Evolutionary conservation across 92 coral and sea anemone genomes (phyloP).

Genomic region (Hydrozoanthus gracilis): DNA sequence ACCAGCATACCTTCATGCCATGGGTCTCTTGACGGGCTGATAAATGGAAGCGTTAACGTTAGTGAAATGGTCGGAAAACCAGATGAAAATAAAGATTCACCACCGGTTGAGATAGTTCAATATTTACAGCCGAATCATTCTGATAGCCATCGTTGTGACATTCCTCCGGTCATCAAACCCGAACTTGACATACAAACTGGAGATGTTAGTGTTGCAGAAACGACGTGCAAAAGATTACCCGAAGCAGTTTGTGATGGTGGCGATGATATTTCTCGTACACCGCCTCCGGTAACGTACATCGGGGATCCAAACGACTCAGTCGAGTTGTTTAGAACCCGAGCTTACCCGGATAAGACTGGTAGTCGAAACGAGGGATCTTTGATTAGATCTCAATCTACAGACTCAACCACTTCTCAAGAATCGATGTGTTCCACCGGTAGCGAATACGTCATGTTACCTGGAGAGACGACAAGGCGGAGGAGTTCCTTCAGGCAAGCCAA

Average conservation of each 20-base stretch:
- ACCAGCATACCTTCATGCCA: not conserved
- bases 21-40: not conserved
- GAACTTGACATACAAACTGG: not conserved
- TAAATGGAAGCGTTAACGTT: not conserved
- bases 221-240: not conserved
- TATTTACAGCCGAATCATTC: not conserved
- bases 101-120: constrained; percentile 32
- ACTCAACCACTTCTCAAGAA: constrained; percentile 53
- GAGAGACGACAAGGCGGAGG: constrained; percentile 59
- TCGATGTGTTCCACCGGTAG: constrained; percentile 48
- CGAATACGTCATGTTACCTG: constrained; percentile 72
- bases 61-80: not conserved
- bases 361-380: not conserved
- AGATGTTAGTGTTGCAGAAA: not conserved
- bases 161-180: not conserved
- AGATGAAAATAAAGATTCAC: not conserved
- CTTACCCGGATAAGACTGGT: not conserved
- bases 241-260: constrained; percentile 3
- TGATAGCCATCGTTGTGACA: not conserved
- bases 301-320: constrained; percentile 65
- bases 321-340: constrained; percentile 12
- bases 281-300: constrained; percentile 47
- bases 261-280: constrained; percentile 16
- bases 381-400: constrained; percentile 36
- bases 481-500: constrained; percentile 65